Conservation (phyloP, 2,797 vertebrate genomes). For the Coregonus ussuriensis region DNA sequence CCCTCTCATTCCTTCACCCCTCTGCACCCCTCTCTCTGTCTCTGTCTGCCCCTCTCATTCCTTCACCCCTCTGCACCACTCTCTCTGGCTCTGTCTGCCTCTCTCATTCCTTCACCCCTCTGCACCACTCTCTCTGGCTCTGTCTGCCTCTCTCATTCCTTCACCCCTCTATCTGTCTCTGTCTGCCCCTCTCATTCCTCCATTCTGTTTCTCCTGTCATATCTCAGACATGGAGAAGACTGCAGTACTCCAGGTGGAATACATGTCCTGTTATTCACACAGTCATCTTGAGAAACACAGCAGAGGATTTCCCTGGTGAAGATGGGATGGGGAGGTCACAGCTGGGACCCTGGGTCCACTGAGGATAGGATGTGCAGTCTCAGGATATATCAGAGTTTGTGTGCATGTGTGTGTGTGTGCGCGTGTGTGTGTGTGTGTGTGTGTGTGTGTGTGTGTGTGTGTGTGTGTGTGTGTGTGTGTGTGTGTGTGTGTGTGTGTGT, state of each 20-base stretch:
- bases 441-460: neutral
- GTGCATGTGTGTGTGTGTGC: neutral
- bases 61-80: too few relatives aligned
- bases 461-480: too few relatives aligned
- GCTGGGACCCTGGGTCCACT: conserved; percentile 51
- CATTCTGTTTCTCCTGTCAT: too few relatives aligned
- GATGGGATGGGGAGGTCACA: conserved; percentile 58
- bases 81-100: too few relatives aligned
- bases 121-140: too few relatives aligned
- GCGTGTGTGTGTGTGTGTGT: neutral
- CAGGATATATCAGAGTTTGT: conserved; percentile 44
- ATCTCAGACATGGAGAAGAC: too few relatives aligned
- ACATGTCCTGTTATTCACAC: neutral
- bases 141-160: conserved; percentile 71
- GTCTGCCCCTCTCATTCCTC: neutral
- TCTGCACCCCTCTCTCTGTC: too few relatives aligned
- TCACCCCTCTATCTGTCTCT: conserved; percentile 24
- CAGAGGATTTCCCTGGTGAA: neutral
- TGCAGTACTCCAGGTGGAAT: conserved; percentile 22
- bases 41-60: too few relatives aligned
- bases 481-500: too few relatives aligned
- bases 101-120: too few relatives aligned
- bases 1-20: too few relatives aligned
- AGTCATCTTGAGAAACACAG: neutral
- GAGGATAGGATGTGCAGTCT: conserved; percentile 64